Evolutionary conservation across 2,888 invertebrate species (phyloP).

Genomic region (Diarsia dahlii): DNA sequence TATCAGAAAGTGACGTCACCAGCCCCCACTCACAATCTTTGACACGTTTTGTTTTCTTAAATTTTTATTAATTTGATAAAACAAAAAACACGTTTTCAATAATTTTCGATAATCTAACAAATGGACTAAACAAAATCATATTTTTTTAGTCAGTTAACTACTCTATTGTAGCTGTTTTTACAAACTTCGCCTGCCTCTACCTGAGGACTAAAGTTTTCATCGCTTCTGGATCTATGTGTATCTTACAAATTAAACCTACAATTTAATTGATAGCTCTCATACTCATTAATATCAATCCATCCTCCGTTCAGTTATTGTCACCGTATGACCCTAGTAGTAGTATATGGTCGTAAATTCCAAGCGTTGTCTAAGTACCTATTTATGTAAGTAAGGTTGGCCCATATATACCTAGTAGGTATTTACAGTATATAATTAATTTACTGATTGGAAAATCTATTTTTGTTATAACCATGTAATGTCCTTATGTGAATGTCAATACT

Average conservation of each 20-base stretch:
- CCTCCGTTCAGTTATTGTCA: not conserved
- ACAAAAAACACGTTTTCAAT: no score
- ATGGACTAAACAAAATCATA: no score
- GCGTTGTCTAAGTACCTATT: not conserved
- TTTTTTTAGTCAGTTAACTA: no score
- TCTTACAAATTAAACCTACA: not conserved
- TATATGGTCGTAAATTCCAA: conserved; percentile 1
- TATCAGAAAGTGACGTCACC: no score
- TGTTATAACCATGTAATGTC: not conserved
- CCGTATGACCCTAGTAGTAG: not conserved
- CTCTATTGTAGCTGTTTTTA: not conserved
- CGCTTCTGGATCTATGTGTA: not conserved
- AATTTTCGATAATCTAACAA: no score
- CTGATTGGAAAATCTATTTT: conserved; percentile 8
- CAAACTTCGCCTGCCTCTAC: not conserved
- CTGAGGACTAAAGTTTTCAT: not conserved
- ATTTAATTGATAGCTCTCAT: not conserved
- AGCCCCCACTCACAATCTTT: no score
- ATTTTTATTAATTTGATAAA: no score
- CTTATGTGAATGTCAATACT: not conserved
- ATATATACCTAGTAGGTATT: not conserved
- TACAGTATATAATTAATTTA: not conserved
- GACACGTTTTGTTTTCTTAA: no score
- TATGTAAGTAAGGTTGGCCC: not conserved
- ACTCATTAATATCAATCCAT: not conserved